These are phyloP conservation scores for Sprattus sprattus DNA, from an alignment of 2,113 vertebrate genomes.

Conservation along the genomic window DNA sequence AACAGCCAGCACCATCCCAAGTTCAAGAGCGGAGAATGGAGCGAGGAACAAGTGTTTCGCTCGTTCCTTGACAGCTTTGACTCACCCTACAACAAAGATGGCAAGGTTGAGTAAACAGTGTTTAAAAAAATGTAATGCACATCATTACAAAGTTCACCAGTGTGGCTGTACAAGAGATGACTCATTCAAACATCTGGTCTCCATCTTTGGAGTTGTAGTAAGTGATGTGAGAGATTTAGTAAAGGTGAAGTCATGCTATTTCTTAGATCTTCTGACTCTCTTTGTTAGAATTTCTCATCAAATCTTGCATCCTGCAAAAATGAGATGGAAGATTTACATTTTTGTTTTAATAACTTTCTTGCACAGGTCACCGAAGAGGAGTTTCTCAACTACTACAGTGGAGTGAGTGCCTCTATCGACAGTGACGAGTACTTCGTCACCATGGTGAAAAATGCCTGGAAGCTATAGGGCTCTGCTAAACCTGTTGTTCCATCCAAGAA, in stretches of 20 bases:
- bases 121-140: neutral
- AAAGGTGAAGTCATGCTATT: too few species aligned
- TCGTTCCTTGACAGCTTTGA: slow-evolving; percentile 73
- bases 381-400: slow-evolving; percentile 75
- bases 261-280: too few species aligned
- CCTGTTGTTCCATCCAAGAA: neutral
- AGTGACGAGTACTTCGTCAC: slow-evolving; percentile 70
- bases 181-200: neutral
- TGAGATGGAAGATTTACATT: neutral
- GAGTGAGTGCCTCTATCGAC: slow-evolving; percentile 70
- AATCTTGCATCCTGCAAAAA: neutral
- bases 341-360: neutral
- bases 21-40: slow-evolving; percentile 69
- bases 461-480: slow-evolving; percentile 51
- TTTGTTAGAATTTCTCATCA: neutral
- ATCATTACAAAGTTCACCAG: neutral
- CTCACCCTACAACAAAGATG: slow-evolving; percentile 64
- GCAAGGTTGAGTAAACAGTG: slow-evolving; percentile 61
- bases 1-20: slow-evolving; percentile 65
- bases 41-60: slow-evolving; percentile 66
- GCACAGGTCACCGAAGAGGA: slow-evolving; percentile 70
- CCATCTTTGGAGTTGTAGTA: too few species aligned
- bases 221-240: too few species aligned
- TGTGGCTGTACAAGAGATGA: neutral
- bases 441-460: slow-evolving; percentile 72